Evolutionary conservation across 2,113 vertebrate species (phyloP).

Genomic region (Tupaia chinensis): DNA sequence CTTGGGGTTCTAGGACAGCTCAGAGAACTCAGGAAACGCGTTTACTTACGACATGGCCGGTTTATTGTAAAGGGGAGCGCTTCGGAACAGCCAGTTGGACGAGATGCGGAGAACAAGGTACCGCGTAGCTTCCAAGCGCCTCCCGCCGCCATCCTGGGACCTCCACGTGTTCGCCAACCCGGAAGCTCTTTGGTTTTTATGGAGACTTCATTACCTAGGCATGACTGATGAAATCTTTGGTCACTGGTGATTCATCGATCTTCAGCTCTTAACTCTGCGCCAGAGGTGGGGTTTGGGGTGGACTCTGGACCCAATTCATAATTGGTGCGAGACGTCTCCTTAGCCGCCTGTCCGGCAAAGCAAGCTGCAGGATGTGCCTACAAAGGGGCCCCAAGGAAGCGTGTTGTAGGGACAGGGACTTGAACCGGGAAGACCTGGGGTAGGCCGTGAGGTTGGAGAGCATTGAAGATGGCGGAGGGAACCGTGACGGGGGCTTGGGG

Average conservation of each 20-base stretch:
- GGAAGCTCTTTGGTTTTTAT: neutral
- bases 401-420: neutral
- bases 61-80: neutral
- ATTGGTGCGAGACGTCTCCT: neutral
- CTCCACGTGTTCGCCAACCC: too few species aligned
- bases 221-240: rapidly evolving
- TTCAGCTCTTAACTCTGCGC: neutral
- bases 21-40: neutral
- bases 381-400: neutral
- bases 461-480: neutral
- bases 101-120: rapidly evolving
- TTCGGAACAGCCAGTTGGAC: neutral
- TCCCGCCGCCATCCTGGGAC: neutral
- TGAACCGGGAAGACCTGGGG: neutral
- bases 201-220: neutral
- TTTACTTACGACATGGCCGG: neutral
- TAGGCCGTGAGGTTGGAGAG: neutral
- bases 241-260: rapidly evolving
- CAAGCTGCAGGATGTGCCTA: neutral
- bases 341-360: neutral
- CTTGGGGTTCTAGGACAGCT: neutral
- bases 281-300: neutral
- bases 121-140: too few species aligned
- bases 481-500: neutral
- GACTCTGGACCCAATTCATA: neutral